Conservation (phyloP, 2,113 vertebrate species). For the Calidris pygmaea region DNA sequence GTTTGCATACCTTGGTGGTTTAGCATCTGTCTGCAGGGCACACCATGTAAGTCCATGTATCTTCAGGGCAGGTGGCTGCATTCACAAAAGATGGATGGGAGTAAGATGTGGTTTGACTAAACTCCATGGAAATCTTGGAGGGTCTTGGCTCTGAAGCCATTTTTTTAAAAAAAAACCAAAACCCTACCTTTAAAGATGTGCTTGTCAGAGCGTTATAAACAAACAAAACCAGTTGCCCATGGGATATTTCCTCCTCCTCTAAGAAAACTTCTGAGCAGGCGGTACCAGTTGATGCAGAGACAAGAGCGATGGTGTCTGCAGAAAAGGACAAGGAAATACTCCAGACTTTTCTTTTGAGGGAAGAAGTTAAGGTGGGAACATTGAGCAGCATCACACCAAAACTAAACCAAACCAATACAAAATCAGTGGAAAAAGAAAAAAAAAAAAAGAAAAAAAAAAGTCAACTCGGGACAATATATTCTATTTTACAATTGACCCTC, state of each 20-base stretch:
- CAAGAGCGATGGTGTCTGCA: background rate
- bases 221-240: background rate
- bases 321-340: background rate
- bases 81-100: background rate
- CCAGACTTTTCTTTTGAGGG: background rate
- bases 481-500: background rate
- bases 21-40: background rate
- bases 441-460: rapidly evolving
- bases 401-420: background rate
- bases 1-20: background rate
- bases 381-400: background rate
- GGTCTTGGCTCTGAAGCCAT: background rate
- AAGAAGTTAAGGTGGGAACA: background rate
- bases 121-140: background rate
- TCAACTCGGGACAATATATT: background rate
- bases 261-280: background rate
- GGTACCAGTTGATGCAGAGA: background rate
- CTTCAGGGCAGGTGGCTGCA: background rate
- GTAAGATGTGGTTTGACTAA: background rate
- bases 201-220: background rate
- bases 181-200: background rate
- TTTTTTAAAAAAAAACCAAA: background rate
- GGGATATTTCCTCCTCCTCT: background rate
- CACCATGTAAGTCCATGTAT: background rate
- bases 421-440: background rate